Evolutionary conservation across 2,113 vertebrate genomes (phyloP).

Genomic region (Felis catus): DNA sequence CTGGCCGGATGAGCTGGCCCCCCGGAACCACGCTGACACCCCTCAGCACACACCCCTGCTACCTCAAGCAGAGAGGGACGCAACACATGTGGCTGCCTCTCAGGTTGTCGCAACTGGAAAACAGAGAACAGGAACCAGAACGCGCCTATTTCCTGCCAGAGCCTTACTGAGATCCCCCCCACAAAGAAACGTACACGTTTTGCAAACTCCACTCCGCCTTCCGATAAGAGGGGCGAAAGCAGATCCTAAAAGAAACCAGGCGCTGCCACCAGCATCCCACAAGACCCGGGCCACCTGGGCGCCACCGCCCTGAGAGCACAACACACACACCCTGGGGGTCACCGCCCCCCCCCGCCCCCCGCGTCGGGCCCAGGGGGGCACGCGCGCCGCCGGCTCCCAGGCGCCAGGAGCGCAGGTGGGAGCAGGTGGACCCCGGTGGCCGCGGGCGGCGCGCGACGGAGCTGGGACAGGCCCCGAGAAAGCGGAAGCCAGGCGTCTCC

Average conservation of each 20-base stretch:
- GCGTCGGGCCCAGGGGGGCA: background rate
- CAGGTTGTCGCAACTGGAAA: background rate
- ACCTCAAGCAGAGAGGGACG: fast-evolving
- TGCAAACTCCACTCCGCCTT: background rate
- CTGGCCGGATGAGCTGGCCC: background rate
- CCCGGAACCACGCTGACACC: fast-evolving
- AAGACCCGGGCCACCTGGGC: background rate
- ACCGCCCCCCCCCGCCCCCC: too few relatives aligned
- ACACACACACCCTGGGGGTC: fast-evolving
- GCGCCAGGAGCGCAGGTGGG: background rate
- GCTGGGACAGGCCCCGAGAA: background rate
- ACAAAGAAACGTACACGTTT: background rate
- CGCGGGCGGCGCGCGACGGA: background rate
- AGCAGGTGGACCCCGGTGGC: background rate
- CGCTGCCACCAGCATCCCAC: background rate
- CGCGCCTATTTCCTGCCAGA: background rate
- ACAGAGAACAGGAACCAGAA: background rate
- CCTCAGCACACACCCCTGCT: fast-evolving
- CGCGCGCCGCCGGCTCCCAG: background rate
- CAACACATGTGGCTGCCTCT: background rate
- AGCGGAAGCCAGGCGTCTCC: constrained; percentile 16
- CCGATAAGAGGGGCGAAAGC: fast-evolving
- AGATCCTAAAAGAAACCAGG: background rate
- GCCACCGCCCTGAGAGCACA: fast-evolving
- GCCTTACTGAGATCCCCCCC: background rate